Percentiles rank a stretch among this genome's conserved stretches.
phyloP scores from a whole-genome alignment of 2,888 invertebrate genomes.

The Drosophila hawaiiensis region DNA sequence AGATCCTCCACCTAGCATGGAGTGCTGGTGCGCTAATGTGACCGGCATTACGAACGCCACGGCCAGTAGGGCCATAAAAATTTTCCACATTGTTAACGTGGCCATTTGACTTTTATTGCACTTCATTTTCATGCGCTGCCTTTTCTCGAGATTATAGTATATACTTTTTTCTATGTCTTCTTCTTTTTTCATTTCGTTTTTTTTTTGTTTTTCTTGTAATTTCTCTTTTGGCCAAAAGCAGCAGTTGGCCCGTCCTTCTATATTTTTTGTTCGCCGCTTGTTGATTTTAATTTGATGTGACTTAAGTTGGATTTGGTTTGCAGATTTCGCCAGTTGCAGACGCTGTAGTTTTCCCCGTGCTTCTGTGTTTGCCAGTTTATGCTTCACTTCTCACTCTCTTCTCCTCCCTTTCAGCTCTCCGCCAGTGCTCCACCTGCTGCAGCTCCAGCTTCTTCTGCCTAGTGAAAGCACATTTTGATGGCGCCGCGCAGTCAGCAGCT shows the following conservation, averaged over 20 bases:
- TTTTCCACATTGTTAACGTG: conserved; percentile 84
- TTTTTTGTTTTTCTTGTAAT: conserved; percentile 35
- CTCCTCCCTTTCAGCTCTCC: conserved; percentile 9
- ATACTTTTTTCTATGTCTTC: conserved; percentile 14
- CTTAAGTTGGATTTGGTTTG: conserved; percentile 80
- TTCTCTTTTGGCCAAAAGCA: conserved; percentile 43
- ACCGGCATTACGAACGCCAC: conserved; percentile 67
- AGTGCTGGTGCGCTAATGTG: conserved; percentile 81
- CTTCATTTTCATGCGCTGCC: conserved; percentile 77
- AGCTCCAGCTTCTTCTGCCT: conserved; percentile 32
- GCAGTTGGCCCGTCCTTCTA: conserved; percentile 33
- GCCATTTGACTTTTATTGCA: conserved; percentile 85
- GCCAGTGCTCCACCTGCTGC: conserved; percentile 25
- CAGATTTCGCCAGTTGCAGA: conserved; percentile 64
- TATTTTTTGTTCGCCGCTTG: conserved; percentile 61
- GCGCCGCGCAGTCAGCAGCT: conserved; percentile 45
- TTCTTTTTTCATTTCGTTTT: background rate
- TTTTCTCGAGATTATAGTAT: conserved; percentile 10
- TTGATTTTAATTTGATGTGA: conserved; percentile 81
- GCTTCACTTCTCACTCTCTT: conserved; percentile 29
- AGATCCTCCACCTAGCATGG: conserved; percentile 66
- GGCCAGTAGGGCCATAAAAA: conserved; percentile 81
- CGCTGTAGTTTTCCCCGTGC: conserved; percentile 38
- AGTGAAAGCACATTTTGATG: conserved; percentile 64
- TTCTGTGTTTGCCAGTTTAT: conserved; percentile 36